These are phyloP conservation scores for Pristionchus fissidentatus DNA, from an alignment of 2,888 invertebrate species.

Conservation along the genomic window DNA sequence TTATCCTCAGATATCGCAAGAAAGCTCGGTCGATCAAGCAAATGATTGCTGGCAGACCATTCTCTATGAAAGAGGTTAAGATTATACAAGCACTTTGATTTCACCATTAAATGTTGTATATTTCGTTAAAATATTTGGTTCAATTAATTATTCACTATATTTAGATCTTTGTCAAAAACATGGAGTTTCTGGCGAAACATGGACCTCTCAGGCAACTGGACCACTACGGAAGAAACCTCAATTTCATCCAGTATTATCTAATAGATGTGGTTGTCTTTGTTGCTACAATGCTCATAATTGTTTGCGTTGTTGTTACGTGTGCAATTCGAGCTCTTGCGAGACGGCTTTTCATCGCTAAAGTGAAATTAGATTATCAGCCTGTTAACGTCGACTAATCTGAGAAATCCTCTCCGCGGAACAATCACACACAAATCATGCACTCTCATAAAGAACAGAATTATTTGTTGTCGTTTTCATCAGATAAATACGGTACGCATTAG, in stretches of 20 bases:
- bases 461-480: too few relatives aligned
- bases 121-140: neutral
- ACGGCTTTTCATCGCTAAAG: too few relatives aligned
- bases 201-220: neutral
- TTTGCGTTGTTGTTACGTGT: neutral
- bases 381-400: too few relatives aligned
- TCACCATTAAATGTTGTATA: neutral
- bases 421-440: too few relatives aligned
- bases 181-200: conserved; percentile 29
- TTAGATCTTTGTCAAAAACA: conserved; percentile 31
- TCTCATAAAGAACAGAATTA: too few relatives aligned
- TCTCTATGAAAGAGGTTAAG: conserved; percentile 19
- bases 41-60: neutral
- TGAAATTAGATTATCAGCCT: too few relatives aligned
- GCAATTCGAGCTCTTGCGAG: too few relatives aligned
- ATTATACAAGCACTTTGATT: neutral
- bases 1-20: neutral
- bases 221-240: conserved; percentile 30
- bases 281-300: neutral
- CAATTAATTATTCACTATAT: neutral
- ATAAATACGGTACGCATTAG: too few relatives aligned
- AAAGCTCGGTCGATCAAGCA: neutral
- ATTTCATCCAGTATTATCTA: conserved; percentile 11
- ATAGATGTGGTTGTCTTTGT: neutral
- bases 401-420: too few relatives aligned